Evolutionary conservation across 2,888 invertebrate species (phyloP), one percentile per base, ranked within the genome.

Genomic region (Calameuta filiformis): DNA sequence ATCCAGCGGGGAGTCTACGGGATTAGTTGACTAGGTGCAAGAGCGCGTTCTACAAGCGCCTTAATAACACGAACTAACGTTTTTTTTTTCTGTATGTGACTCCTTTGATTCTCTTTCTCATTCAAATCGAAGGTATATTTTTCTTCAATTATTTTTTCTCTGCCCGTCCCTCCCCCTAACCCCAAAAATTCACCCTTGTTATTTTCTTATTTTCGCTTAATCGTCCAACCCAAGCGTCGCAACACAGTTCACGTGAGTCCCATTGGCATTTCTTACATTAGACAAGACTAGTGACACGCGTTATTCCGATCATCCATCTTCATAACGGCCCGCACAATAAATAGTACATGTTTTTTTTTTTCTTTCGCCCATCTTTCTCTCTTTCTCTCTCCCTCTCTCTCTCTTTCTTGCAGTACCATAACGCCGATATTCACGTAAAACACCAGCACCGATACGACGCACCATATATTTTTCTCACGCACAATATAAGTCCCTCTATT

Each of bases 21-120:
- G 86, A 86, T 86, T 83, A 87, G 83, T 85, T 83, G 86, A 87
- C 89, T 91, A 90, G 85, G 88, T 90, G 88, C 88, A 83, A 88
- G 85, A 87, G 88, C 87, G 87, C 87, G 85, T 86, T 85, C 90
- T 90, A 91, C 87, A 90, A 90, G 89, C 90, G 88, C 88, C 83
- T 83, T 84, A 83, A 82, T 83, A 76, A 86, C 84, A 84, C 83
- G 82, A 85, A 83, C 83, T 77, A 84, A 81, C 79, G 75, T 79
- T 79, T 77, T 79, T 79, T 71, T 79, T 73, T 80, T 80, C 80
- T 77, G 80, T 78, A 81, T 79, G 77, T 82, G 77, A 81, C 82
- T 79, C 78, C 81, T 79, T 81, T 73, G 81, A 84, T 79, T 80
- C 76, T 79, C 76, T 12, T 68, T 31, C 12, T 34, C 40, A 35